Evolutionary conservation across 2,797 vertebrate species (phyloP).

Genomic region (Malurus splendens): DNA sequence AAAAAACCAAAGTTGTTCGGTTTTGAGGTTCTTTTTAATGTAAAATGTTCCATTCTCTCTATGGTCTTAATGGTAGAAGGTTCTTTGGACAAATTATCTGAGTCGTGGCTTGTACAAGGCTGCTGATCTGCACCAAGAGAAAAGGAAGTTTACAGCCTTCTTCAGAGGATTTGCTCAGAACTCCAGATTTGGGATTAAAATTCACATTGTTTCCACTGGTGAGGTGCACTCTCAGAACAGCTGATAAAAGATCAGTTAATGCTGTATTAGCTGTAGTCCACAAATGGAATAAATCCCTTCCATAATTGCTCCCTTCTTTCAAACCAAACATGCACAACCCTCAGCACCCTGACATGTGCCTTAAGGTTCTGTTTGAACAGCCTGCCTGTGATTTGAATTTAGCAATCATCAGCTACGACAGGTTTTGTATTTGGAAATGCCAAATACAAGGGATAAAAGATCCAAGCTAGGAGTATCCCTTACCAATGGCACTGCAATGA

Average conservation of each 20-base stretch:
- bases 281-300: conserved; percentile 3
- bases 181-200: not conserved
- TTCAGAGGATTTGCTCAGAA: not conserved
- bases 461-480: not conserved
- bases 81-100: not conserved
- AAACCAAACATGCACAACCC: not conserved
- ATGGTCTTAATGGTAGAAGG: not conserved
- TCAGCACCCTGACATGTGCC: conserved; percentile 7
- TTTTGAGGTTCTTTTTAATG: not conserved
- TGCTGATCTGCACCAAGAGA: not conserved
- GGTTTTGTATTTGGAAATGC: not conserved
- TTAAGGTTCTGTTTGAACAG: conserved; percentile 22
- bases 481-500: not conserved
- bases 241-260: not conserved
- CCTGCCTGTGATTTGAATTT: not conserved
- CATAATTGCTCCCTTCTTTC: conserved; percentile 44
- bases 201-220: not conserved
- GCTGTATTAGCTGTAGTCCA: not conserved
- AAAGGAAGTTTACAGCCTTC: not conserved
- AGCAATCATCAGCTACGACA: not conserved
- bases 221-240: not conserved
- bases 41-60: not conserved
- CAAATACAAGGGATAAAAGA: not conserved
- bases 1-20: not conserved
- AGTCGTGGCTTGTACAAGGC: not conserved